Evolutionary conservation across 1,140 invertebrate species (phyloP).

Genomic region (Zaprionus ghesquierei): DNA sequence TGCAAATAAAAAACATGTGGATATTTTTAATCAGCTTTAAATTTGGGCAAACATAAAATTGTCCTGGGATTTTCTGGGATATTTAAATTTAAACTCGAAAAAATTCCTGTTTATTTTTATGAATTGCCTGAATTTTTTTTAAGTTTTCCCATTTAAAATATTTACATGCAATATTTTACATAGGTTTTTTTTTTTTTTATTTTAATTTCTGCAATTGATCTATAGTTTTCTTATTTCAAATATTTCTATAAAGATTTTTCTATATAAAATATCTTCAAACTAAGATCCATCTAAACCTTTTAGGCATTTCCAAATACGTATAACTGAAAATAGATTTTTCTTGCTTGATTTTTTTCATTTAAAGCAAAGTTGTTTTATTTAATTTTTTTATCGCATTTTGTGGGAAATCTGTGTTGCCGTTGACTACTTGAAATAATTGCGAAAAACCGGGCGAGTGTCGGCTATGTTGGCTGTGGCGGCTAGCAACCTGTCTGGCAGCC

Average conservation of each 20-base stretch:
- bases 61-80: not conserved
- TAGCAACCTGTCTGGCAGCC: slow-evolving; percentile 48
- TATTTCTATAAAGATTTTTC: not conserved
- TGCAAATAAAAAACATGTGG: not conserved
- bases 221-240: not conserved
- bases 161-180: too few species aligned
- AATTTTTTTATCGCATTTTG: slow-evolving; percentile 8
- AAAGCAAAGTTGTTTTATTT: not conserved
- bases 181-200: too few species aligned
- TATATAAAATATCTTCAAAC: not conserved
- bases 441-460: slow-evolving; percentile 28
- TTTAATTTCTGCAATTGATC: too few species aligned
- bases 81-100: too few species aligned
- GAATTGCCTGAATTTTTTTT: too few species aligned
- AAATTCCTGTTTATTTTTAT: too few species aligned
- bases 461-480: not conserved
- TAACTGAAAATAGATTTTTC: slow-evolving; percentile 10
- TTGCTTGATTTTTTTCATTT: not conserved
- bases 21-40: not conserved
- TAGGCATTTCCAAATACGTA: not conserved
- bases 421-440: slow-evolving; percentile 67
- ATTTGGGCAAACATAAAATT: not conserved
- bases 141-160: too few species aligned
- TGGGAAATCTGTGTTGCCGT: slow-evolving; percentile 44
- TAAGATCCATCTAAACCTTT: not conserved